These are phyloP conservation scores for Drosophila arawakana DNA, from an alignment of 1,140 invertebrate species.

Conservation along the genomic window DNA sequence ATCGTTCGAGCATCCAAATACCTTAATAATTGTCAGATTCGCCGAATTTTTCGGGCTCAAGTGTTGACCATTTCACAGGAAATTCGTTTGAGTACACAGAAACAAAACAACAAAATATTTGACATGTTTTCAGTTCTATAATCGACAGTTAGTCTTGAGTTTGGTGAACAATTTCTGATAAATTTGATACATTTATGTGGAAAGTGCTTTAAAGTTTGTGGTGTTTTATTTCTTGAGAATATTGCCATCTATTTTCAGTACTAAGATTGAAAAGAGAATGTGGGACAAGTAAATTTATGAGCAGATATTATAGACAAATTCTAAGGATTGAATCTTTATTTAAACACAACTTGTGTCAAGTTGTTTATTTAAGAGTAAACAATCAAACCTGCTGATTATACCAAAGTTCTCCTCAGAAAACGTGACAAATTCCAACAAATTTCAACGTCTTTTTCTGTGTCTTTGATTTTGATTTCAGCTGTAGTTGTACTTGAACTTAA, in stretches of 20 bases:
- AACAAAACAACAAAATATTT: neutral
- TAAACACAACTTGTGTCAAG: too few relatives aligned
- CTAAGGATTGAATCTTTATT: too few relatives aligned
- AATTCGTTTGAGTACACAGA: neutral
- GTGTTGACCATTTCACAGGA: constrained; percentile 15
- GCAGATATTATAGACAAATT: too few relatives aligned
- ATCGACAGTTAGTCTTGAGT: constrained; percentile 3
- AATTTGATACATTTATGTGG: too few relatives aligned
- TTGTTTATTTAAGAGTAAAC: too few relatives aligned
- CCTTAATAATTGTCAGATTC: constrained; percentile 40
- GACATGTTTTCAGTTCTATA: neutral
- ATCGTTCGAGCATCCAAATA: constrained; percentile 28
- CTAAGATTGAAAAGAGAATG: too few relatives aligned
- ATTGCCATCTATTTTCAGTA: too few relatives aligned
- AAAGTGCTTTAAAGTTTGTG: neutral
- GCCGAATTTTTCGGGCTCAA: constrained; percentile 11
- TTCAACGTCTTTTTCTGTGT: neutral
- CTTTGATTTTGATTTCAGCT: constrained; percentile 1
- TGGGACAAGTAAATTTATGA: too few relatives aligned
- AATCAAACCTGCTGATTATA: too few relatives aligned
- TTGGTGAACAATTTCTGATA: neutral
- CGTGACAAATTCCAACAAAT: neutral
- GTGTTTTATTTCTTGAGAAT: too few relatives aligned
- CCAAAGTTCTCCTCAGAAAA: too few relatives aligned
- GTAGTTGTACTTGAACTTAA: neutral